Evolutionary conservation across 1,140 invertebrate genomes (phyloP).

Genomic region (Drosophila carrolli): DNA sequence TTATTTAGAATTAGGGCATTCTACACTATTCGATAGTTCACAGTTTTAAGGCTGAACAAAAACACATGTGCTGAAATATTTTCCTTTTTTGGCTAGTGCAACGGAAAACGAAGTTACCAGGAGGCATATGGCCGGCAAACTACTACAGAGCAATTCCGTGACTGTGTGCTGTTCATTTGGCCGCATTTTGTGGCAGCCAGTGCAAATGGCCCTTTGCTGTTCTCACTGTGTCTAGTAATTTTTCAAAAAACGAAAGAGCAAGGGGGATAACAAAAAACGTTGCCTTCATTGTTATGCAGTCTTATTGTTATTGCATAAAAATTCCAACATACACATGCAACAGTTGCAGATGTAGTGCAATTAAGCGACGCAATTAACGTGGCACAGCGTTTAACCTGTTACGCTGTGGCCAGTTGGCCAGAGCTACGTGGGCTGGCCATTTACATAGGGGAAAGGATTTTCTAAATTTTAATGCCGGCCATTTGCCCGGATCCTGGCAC

Average conservation of each 20-base stretch:
- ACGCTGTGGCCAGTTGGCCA: conserved; percentile 38
- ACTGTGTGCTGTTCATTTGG: conserved; percentile 73
- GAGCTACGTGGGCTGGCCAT: conserved; percentile 47
- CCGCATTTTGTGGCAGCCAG: conserved; percentile 73
- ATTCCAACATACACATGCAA: conserved; percentile 61
- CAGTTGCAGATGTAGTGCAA: conserved; percentile 76
- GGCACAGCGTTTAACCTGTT: conserved; percentile 79
- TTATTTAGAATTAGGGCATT: neutral
- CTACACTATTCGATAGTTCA: neutral
- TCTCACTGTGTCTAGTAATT: conserved; percentile 67
- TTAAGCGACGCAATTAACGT: conserved; percentile 81
- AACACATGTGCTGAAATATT: neutral
- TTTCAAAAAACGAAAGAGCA: conserved; percentile 63
- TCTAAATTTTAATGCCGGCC: conserved; percentile 78
- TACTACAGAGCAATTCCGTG: conserved; percentile 72
- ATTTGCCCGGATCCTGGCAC: conserved; percentile 49
- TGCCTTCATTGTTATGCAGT: conserved; percentile 75
- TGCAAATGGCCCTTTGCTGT: conserved; percentile 70
- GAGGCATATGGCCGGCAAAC: conserved; percentile 57
- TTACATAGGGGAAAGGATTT: conserved; percentile 59
- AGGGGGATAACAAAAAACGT: conserved; percentile 14
- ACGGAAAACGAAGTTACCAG: conserved; percentile 5
- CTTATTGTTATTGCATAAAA: conserved; percentile 83
- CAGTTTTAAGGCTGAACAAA: no score
- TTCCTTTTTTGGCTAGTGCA: conserved; percentile 12